Conservation (phyloP, 1,140 invertebrate species). For the Nymphalis io region DNA sequence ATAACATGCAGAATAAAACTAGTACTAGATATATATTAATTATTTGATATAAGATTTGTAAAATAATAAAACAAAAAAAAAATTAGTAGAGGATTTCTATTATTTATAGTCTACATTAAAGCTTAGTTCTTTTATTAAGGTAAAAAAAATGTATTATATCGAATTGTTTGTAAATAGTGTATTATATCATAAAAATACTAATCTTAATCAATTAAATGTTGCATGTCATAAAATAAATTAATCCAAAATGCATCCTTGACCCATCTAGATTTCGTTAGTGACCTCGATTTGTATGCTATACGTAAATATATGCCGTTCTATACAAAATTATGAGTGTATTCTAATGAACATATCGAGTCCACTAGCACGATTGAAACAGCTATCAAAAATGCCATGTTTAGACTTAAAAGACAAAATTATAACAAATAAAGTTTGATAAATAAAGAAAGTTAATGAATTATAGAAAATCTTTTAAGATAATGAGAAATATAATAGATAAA, state of each 20-base stretch:
- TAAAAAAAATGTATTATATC: no score
- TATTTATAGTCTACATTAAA: no score
- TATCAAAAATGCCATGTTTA: neutral
- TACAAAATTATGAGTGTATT: conserved; percentile 18
- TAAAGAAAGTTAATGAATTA: neutral
- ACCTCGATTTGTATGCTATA: conserved; percentile 24
- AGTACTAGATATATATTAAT: no score
- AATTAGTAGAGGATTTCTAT: no score
- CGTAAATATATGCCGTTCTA: conserved; percentile 22
- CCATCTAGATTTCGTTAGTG: conserved; percentile 18
- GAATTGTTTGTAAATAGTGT: neutral
- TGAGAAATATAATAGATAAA: conserved; percentile 12
- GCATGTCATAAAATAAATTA: conserved; percentile 8
- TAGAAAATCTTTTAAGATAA: neutral
- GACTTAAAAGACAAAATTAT: neutral
- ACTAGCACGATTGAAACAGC: neutral
- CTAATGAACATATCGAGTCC: conserved; percentile 15
- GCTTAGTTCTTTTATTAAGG: no score
- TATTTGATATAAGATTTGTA: no score
- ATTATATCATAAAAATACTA: neutral
- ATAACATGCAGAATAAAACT: no score
- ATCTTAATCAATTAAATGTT: neutral
- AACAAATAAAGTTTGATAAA: neutral
- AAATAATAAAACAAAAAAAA: no score
- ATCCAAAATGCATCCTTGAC: conserved; percentile 24